These are phyloP conservation scores for Xestia ashworthii DNA, from an alignment of 2,888 invertebrate genomes.

Conservation along the genomic window DNA sequence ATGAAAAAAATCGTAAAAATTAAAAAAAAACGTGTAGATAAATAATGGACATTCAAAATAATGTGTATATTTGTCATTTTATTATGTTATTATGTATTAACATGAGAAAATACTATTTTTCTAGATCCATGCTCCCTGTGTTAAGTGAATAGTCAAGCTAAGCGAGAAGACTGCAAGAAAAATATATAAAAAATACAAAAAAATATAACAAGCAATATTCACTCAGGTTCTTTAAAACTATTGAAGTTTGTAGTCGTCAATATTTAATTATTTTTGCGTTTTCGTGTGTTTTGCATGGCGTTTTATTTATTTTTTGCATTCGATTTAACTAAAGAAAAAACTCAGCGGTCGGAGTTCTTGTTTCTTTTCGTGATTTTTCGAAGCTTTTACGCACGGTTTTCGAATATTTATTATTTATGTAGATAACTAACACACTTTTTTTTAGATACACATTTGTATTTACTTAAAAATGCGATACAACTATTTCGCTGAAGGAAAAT, in stretches of 20 bases:
- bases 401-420: neutral
- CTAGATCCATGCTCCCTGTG: slow-evolving; percentile 95
- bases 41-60: slow-evolving; percentile 20
- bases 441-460: neutral
- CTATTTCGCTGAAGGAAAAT: slow-evolving; percentile 65
- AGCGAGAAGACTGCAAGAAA: slow-evolving; percentile 89
- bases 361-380: slow-evolving; percentile 7
- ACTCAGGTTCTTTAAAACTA: slow-evolving; percentile 84
- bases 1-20: neutral
- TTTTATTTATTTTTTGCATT: slow-evolving; percentile 31
- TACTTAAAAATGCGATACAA: neutral
- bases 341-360: neutral
- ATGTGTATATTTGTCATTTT: neutral
- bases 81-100: slow-evolving; percentile 45
- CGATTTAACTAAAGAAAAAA: neutral
- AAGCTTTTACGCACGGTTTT: slow-evolving; percentile 46
- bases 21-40: slow-evolving; percentile 33
- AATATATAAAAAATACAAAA: slow-evolving; percentile 70
- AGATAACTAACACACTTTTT: neutral
- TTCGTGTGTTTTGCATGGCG: slow-evolving; percentile 66
- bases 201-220: slow-evolving; percentile 76
- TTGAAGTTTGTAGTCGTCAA: slow-evolving; percentile 81
- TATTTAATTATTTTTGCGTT: slow-evolving; percentile 62
- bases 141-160: slow-evolving; percentile 94
- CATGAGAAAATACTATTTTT: slow-evolving; percentile 75